Conservation (phyloP, 2,797 vertebrate species). For the Alcedo quadribrachys region DNA sequence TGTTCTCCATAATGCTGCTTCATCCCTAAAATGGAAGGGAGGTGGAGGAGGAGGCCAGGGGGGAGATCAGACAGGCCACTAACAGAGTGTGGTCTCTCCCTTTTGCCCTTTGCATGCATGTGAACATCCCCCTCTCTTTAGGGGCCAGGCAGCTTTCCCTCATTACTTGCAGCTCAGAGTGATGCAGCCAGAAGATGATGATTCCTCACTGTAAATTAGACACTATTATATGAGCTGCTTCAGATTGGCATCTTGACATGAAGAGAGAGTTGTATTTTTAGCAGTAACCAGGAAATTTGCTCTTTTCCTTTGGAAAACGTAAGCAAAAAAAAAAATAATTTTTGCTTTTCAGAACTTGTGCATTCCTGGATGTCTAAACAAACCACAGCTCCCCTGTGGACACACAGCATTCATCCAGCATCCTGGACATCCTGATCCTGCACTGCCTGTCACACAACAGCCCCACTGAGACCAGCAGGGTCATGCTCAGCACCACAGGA, state of each 20-base stretch:
- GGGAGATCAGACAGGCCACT: not conserved
- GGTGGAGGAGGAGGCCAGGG: not conserved
- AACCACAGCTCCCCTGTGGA: not conserved
- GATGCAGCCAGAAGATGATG: not conserved
- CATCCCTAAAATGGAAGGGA: not conserved
- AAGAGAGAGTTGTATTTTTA: conserved; percentile 42
- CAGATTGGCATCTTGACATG: conserved; percentile 38
- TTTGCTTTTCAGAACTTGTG: not conserved
- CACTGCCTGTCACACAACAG: not conserved
- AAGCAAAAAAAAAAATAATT: conserved; percentile 1
- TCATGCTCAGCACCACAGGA: not conserved
- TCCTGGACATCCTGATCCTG: not conserved
- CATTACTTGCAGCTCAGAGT: conserved; percentile 18
- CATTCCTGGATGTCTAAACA: not conserved
- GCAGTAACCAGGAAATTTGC: conserved; percentile 33
- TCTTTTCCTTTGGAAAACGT: not conserved
- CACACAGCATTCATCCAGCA: not conserved
- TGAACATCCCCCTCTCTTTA: not conserved
- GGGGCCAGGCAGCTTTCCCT: not conserved
- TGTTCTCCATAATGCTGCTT: not conserved
- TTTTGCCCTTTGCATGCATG: not conserved
- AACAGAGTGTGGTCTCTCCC: not conserved
- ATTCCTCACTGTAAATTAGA: conserved; percentile 29
- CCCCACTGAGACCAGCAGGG: not conserved
- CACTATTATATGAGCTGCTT: conserved; percentile 1